Conservation (phyloP, 2,888 invertebrate genomes). For the Thysanoteuthis rhombus region DNA sequence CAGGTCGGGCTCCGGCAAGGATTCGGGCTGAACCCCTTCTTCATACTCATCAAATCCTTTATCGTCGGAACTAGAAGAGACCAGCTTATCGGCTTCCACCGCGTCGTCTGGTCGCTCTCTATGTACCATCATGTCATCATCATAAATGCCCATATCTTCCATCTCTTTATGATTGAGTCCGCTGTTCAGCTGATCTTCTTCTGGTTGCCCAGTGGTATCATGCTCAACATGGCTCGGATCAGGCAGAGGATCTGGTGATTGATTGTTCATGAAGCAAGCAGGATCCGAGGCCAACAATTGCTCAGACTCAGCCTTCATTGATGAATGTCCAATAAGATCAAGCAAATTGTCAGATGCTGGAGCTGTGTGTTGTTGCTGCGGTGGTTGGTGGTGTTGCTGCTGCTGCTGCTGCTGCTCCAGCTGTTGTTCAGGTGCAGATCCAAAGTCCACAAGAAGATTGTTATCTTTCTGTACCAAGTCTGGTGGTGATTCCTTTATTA, state of each 20-base stretch:
- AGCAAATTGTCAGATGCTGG: constrained; percentile 19
- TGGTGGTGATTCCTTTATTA: constrained; percentile 32
- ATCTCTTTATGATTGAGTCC: constrained; percentile 38
- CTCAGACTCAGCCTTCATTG: constrained; percentile 35
- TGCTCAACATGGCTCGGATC: constrained; percentile 42
- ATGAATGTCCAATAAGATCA: constrained; percentile 33
- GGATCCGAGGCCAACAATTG: constrained; percentile 32
- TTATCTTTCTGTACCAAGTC: constrained; percentile 28
- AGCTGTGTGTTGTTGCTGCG: background rate
- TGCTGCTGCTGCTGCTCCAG: too few species aligned
- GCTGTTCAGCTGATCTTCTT: constrained; percentile 33
- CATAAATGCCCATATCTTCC: constrained; percentile 54
- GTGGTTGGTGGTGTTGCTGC: too few species aligned
- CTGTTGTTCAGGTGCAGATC: background rate
- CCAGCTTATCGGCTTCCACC: constrained; percentile 37
- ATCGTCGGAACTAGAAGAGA: constrained; percentile 31
- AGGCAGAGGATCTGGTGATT: constrained; percentile 47
- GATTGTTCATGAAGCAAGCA: constrained; percentile 21
- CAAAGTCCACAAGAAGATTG: constrained; percentile 26
- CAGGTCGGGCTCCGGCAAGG: constrained; percentile 53
- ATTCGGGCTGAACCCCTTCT: constrained; percentile 54
- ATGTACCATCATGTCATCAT: constrained; percentile 47
- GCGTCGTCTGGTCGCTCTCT: constrained; percentile 38
- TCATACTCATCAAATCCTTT: constrained; percentile 38
- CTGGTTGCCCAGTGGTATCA: constrained; percentile 36